Evolutionary conservation across 1,140 invertebrate genomes (phyloP), one percentile per base, ranked within the genome.

Genomic region (Tetragonula clypearis): DNA sequence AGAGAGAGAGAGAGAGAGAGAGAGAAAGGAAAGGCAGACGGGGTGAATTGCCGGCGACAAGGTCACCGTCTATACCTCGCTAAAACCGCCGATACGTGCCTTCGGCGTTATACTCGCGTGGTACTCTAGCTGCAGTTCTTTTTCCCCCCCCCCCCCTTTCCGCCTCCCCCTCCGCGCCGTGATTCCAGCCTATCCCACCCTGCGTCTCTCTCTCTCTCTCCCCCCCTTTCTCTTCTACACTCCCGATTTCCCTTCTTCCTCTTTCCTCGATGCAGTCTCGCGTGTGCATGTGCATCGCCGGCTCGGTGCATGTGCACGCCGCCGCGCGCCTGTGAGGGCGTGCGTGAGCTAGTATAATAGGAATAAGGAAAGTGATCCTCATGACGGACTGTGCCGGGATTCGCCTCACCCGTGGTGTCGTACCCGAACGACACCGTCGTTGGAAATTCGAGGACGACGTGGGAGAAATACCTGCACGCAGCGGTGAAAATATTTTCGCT

Each of bases 1-100:
- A 88, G 86, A 92, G 82, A 73, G 72, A 72, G 80, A 79, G 73
- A 85, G 86, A 84, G 88, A 90, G 83, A 82, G 82, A 81, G 88
- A 87, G 81, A 89, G 86, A 92, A 86, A 90, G 88, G 90, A 91
- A 92, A 92, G 90, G 86, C 92, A 92, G 93, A 94, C 94, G 94
- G 94, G 94, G 94, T 95, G 94, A 95, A 95, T 95, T 95, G 94
- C 94, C 94, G 94, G 91, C 94, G 93, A 95, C 94, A 95, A 95
- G 94, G 94, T 94, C 94, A 95, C 92, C 93, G 94, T 94, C 93
- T 95, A 94, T 93, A 94, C 92, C 91, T 92, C 91, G 90, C 92
- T 92, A 89, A 90, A 88, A 90, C 89, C 88, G 88, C 90, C 90
- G 84, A 92, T 91, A 91, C 91, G 87, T 88, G 87, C 90, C 89